Base-by-base conservation (phyloP, 2,888 invertebrate species). In the Drosophila testacea region DNA sequence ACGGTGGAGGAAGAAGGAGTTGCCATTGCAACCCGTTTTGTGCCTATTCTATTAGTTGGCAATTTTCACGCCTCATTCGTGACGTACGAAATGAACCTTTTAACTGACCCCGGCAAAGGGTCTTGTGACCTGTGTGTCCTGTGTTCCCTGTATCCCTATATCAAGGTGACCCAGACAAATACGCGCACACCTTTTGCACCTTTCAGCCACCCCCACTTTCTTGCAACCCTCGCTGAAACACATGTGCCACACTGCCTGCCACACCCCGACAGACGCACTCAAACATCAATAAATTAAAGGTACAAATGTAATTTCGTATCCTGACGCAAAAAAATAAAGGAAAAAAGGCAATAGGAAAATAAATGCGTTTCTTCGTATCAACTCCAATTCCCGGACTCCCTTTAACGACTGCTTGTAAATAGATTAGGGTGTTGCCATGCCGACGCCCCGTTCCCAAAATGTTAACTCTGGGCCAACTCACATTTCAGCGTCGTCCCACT, bases 221-320 rank as follows among this genome's bases (percentile, higher is more conserved):
- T 54, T 64, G 69, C 72, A 69, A 82, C 73, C 80, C 67, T 52
- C 28, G 42, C 30, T 27, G 46, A 36, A 39, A 16, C 64, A 57
- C 72, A 68, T 57, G 61, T 73, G 74, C 22, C 64, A 64, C 46
- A 46, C 13, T 28, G 57, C 50, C 34, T 46, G 62, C 52, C 82
- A 63, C 67, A 27, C 67, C 63, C 41, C 52, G 44, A 30, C 22
- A 70, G 75, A 66, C 75, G 75, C 73, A 73, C 76, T 81, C 76
- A 65, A 81, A 77, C 79, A 80, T 86, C 88, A 81, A 88, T 88
- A 89, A 89, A 88, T 88, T 88, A 81, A 82, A 86, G 82, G 66
- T 78, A 83, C 79, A 83, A 85, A 88, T 87, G 85, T 84, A 82
- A 83, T 83, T 85, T 79, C 69, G 83, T 79, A 62, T 73, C 78